phyloP scores from a whole-genome alignment of 2,888 invertebrate species.

The Drosophila recens region DNA sequence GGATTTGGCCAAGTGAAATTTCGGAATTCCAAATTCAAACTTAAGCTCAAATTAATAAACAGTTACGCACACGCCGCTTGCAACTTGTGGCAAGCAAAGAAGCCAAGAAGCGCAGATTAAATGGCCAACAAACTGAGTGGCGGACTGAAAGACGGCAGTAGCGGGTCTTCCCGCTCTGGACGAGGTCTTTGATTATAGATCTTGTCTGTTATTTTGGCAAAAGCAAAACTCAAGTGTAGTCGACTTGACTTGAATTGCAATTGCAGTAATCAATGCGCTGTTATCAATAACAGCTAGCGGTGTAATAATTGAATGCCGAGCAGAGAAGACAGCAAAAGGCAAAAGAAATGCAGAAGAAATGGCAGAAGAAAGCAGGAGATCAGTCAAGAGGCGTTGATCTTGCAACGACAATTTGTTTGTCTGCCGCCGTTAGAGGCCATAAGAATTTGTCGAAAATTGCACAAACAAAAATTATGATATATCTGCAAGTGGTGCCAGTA shows the following conservation, averaged over 20 bases:
- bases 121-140: constrained; percentile 44
- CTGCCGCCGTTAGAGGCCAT: constrained; percentile 45
- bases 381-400: constrained; percentile 8
- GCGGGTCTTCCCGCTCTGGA: constrained; percentile 20
- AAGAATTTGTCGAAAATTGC: constrained; percentile 73
- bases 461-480: constrained; percentile 75
- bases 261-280: constrained; percentile 77
- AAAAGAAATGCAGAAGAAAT: not conserved
- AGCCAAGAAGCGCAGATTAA: not conserved
- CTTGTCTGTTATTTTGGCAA: constrained; percentile 70
- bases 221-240: constrained; percentile 26
- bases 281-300: constrained; percentile 82
- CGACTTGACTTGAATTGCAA: constrained; percentile 48
- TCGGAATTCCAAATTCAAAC: constrained; percentile 20
- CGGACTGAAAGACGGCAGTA: constrained; percentile 15
- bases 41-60: constrained; percentile 73
- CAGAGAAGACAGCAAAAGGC: constrained; percentile 4
- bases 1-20: not conserved
- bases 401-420: constrained; percentile 46
- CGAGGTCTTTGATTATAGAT: constrained; percentile 63
- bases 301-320: constrained; percentile 68
- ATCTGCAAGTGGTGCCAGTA: constrained; percentile 33
- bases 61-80: constrained; percentile 73
- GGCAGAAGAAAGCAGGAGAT: not conserved
- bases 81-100: constrained; percentile 58